These are phyloP conservation scores for Tachina fera DNA, from an alignment of 2,888 invertebrate genomes.

Conservation along the genomic window DNA sequence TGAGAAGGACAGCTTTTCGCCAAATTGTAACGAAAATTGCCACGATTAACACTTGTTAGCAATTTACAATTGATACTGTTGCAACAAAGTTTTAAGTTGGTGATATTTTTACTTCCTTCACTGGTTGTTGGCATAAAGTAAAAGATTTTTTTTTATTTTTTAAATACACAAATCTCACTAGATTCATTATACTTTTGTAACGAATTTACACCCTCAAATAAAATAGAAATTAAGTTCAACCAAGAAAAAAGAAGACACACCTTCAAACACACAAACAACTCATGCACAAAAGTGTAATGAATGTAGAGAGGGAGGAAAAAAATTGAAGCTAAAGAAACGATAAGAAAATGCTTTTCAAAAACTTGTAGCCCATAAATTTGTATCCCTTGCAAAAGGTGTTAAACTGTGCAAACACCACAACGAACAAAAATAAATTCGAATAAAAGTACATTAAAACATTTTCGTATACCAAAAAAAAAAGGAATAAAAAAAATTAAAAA, in stretches of 20 bases:
- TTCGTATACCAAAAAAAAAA: neutral
- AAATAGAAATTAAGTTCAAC: conserved; percentile 42
- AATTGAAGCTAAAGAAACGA: conserved; percentile 59
- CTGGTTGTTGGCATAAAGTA: conserved; percentile 20
- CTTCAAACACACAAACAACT: neutral
- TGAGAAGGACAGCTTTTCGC: neutral
- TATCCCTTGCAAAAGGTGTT: conserved; percentile 9
- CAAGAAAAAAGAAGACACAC: neutral
- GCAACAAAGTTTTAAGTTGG: neutral
- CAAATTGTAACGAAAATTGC: neutral
- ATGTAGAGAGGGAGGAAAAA: conserved; percentile 18
- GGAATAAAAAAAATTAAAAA: neutral
- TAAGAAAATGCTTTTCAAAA: conserved; percentile 66
- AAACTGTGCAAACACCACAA: neutral
- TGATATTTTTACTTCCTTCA: conserved; percentile 8
- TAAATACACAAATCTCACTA: conserved; percentile 65
- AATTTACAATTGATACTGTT: conserved; percentile 1
- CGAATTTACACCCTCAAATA: conserved; percentile 61
- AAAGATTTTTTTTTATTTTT: conserved; percentile 40
- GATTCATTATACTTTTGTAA: conserved; percentile 67
- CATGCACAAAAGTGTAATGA: conserved; percentile 14
- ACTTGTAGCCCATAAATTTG: conserved; percentile 50
- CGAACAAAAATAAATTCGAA: conserved; percentile 3
- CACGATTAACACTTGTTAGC: too few relatives aligned
- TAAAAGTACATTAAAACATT: conserved; percentile 20